Conservation (phyloP, 2,113 vertebrate species). For the Oreochromis tanganicae region DNA sequence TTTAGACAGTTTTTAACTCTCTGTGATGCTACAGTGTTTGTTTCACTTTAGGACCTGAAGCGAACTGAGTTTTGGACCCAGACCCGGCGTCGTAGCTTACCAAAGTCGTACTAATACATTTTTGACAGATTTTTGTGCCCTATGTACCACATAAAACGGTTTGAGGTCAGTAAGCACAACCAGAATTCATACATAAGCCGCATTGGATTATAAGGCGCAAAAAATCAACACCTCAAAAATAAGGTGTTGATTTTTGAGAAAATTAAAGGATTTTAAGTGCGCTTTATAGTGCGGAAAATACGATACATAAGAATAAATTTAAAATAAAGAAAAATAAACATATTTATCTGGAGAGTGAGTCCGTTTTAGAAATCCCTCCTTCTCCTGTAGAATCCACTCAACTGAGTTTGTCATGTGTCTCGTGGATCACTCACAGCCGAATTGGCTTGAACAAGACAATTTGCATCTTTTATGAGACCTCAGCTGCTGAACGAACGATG, state of each 20-base stretch:
- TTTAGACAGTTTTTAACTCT: background rate
- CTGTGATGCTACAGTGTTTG: background rate
- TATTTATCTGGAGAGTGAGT: background rate
- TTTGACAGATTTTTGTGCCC: background rate
- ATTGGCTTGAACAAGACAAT: slow-evolving; percentile 12
- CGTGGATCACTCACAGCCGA: background rate
- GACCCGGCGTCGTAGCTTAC: background rate
- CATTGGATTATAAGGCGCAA: background rate
- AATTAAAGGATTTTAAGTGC: background rate
- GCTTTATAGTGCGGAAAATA: background rate
- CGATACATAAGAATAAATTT: background rate
- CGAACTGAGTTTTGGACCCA: background rate
- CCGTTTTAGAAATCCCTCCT: background rate
- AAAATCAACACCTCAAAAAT: no score
- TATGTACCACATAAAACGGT: background rate
- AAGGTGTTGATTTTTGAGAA: background rate
- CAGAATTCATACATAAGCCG: background rate
- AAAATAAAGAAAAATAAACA: background rate
- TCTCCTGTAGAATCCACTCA: background rate
- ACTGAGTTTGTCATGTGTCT: background rate
- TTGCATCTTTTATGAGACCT: slow-evolving; percentile 47
- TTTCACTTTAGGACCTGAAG: background rate
- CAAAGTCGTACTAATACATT: background rate
- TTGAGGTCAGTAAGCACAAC: background rate
- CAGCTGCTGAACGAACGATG: slow-evolving; percentile 34